Conservation (phyloP, 1,140 invertebrate species). For the Trichonephila clavipes region DNA sequence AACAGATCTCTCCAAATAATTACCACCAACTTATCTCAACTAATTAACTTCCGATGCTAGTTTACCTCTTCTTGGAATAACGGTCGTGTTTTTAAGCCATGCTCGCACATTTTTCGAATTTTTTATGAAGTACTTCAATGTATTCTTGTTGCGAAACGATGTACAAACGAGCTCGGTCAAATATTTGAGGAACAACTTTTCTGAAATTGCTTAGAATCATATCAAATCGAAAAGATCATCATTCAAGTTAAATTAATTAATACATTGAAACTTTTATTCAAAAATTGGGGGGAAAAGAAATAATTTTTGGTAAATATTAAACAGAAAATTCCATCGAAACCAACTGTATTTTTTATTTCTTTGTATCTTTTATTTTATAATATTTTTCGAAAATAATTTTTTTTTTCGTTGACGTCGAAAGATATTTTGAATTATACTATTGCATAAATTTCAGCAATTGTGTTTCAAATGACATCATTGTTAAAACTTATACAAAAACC, state of each 20-base stretch:
- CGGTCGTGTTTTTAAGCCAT: too few species aligned
- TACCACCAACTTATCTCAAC: not conserved
- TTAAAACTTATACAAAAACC: too few species aligned
- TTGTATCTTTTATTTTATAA: too few species aligned
- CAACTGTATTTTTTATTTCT: too few species aligned
- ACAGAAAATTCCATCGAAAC: too few species aligned
- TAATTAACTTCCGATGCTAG: not conserved
- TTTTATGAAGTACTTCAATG: not conserved
- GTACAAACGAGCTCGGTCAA: not conserved
- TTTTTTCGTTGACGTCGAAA: too few species aligned
- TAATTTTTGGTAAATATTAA: too few species aligned
- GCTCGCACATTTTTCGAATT: not conserved
- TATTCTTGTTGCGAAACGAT: not conserved
- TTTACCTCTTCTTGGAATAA: not conserved
- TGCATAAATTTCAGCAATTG: too few species aligned
- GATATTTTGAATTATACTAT: too few species aligned
- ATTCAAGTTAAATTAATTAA: not conserved
- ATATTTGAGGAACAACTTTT: not conserved
- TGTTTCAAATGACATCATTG: too few species aligned
- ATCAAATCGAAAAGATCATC: not conserved
- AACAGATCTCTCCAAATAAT: not conserved
- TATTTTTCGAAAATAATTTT: too few species aligned
- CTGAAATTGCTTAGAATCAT: not conserved
- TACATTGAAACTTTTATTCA: not conserved
- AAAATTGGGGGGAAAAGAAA: not conserved